Evolutionary conservation across 2,888 invertebrate species (phyloP).

Genomic region (Torymus texanus): DNA sequence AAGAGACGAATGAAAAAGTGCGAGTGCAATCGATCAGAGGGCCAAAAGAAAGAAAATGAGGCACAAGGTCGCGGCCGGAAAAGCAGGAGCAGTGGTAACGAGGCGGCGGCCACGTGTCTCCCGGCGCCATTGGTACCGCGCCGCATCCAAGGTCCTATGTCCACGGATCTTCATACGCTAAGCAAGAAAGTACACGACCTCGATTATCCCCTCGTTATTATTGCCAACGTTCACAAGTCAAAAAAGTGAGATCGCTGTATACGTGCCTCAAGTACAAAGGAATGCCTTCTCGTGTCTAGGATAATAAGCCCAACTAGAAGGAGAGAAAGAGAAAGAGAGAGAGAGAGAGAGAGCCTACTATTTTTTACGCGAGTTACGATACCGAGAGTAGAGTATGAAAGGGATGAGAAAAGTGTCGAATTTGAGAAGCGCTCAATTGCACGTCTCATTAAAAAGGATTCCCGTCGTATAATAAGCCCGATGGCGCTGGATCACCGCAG

Average conservation of each 20-base stretch:
- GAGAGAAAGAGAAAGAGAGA: too few species aligned
- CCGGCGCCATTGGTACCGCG: constrained; percentile 33
- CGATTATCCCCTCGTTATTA: too few species aligned
- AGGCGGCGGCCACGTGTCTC: background rate
- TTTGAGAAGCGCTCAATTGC: background rate
- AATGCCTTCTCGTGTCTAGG: too few species aligned
- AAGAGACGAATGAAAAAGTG: constrained; percentile 1
- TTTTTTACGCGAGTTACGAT: too few species aligned
- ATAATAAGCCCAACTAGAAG: too few species aligned
- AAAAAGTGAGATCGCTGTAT: too few species aligned
- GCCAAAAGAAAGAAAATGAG: constrained; percentile 17
- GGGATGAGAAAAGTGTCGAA: too few species aligned
- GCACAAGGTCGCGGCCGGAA: constrained; percentile 19
- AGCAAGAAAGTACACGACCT: background rate
- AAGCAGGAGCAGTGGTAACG: background rate
- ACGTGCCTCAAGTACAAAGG: too few species aligned
- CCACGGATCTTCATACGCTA: constrained; percentile 11
- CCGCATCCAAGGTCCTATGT: constrained; percentile 33
- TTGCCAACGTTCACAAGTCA: too few species aligned
- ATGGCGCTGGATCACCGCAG: background rate
- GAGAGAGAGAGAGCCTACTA: too few species aligned
- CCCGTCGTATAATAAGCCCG: background rate
- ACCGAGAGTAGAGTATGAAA: too few species aligned
- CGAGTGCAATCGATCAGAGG: background rate
- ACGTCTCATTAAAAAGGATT: background rate